Evolutionary conservation across 2,113 vertebrate species (phyloP).

Genomic region (Sphyrna mokarran): DNA sequence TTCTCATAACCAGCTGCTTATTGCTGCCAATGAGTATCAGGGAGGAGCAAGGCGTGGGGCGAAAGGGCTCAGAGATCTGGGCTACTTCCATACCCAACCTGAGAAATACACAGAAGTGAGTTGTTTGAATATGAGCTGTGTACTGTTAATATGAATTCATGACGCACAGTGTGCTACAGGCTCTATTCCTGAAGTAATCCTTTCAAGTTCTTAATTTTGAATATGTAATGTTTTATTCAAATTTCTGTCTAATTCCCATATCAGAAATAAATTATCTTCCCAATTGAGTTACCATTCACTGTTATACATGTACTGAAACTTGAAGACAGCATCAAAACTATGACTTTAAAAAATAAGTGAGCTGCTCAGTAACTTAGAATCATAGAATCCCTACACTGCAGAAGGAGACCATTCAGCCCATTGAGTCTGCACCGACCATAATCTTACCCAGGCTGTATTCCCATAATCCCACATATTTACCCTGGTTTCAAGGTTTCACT

Average conservation of each 20-base stretch:
- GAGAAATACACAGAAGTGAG: not conserved
- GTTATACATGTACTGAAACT: not conserved
- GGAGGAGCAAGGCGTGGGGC: not conserved
- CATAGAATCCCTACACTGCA: too few species aligned
- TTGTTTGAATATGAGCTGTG: not conserved
- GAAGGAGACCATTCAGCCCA: too few species aligned
- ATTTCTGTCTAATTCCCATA: not conserved
- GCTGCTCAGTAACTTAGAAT: not conserved
- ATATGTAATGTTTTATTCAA: not conserved
- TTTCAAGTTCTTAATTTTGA: not conserved
- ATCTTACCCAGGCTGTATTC: too few species aligned
- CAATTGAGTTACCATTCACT: not conserved
- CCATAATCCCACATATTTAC: too few species aligned
- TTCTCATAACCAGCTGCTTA: not conserved
- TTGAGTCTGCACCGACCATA: too few species aligned
- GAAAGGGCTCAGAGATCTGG: not conserved
- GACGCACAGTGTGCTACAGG: not conserved
- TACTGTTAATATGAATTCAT: not conserved
- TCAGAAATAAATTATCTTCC: not conserved
- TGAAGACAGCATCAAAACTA: not conserved
- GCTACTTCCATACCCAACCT: not conserved
- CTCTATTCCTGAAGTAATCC: not conserved
- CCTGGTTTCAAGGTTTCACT: too few species aligned
- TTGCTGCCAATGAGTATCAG: not conserved
- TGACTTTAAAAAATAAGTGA: not conserved